A percentile compares a stretch with the other conserved stretches of the same genome.
Evolutionary conservation across 2,797 vertebrate species (phyloP).

Genomic region (Heterohyrax brucei): DNA sequence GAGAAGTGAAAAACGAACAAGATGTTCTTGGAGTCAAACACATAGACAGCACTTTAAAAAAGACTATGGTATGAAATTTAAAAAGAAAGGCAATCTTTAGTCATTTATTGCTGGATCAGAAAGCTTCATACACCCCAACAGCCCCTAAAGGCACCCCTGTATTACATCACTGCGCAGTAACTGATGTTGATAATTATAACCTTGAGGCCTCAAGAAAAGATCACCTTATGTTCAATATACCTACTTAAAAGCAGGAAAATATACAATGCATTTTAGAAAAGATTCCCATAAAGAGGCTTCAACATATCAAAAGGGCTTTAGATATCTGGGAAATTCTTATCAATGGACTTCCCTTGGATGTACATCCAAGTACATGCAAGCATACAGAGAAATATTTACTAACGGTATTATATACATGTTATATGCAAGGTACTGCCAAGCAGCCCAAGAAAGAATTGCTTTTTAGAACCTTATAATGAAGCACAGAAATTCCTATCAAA

Average conservation of each 20-base stretch:
- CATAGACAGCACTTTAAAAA: not conserved
- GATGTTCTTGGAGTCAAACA: constrained; percentile 54
- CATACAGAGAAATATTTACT: constrained; percentile 11
- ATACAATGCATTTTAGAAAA: constrained; percentile 62
- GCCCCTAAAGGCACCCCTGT: not conserved
- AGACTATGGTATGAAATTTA: not conserved
- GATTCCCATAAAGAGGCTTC: constrained; percentile 53
- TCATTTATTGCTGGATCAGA: constrained; percentile 27
- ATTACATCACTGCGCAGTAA: constrained; percentile 57
- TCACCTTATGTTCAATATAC: constrained; percentile 62
- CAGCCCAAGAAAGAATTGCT: not conserved
- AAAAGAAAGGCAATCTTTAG: constrained; percentile 13
- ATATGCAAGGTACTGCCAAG: not conserved
- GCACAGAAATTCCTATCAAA: constrained; percentile 35
- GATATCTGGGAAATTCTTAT: constrained; percentile 48
- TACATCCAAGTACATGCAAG: not conserved
- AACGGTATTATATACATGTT: not conserved
- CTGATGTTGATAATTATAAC: constrained; percentile 53
- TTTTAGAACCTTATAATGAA: constrained; percentile 41
- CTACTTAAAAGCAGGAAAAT: constrained; percentile 50
- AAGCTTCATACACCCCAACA: constrained; percentile 29
- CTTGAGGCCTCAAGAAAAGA: constrained; percentile 68
- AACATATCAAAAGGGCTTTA: constrained; percentile 64
- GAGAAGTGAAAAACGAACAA: constrained; percentile 60
- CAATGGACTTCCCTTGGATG: not conserved